phyloP scores from a whole-genome alignment of 1,140 invertebrate genomes.

The Drosophila sp. region DNA sequence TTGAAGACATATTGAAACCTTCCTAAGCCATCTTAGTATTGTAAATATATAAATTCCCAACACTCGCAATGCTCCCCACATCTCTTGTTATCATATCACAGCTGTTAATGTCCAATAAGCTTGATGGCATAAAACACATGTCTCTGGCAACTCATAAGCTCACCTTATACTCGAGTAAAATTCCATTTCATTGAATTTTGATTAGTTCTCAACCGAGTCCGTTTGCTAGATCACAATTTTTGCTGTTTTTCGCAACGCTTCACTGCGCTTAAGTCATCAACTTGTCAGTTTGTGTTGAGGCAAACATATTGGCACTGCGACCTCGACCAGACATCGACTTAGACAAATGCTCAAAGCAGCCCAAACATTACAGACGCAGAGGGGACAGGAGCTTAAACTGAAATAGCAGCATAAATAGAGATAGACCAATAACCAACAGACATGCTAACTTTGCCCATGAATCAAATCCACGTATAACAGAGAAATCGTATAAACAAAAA shows the following conservation, averaged over 20 bases:
- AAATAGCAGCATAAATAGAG: background rate
- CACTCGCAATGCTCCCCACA: no score
- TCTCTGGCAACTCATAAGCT: constrained; percentile 16
- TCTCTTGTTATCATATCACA: background rate
- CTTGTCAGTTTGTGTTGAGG: constrained; percentile 59
- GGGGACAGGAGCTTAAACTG: background rate
- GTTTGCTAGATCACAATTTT: constrained; percentile 29
- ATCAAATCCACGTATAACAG: constrained; percentile 48
- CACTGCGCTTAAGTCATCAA: constrained; percentile 67
- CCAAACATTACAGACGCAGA: constrained; percentile 1
- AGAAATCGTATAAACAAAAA: constrained; percentile 26
- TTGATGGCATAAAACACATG: constrained; percentile 18
- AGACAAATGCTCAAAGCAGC: constrained; percentile 42
- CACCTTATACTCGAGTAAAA: constrained; percentile 21
- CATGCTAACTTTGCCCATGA: constrained; percentile 66
- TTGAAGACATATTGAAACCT: background rate
- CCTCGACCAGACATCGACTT: constrained; percentile 42
- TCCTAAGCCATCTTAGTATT: no score
- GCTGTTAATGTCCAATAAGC: constrained; percentile 27
- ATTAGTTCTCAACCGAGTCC: constrained; percentile 27
- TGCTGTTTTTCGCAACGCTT: constrained; percentile 52
- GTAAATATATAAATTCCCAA: no score
- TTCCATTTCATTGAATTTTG: constrained; percentile 33
- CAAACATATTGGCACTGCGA: constrained; percentile 63
- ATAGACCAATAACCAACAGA: constrained; percentile 46